These are phyloP conservation scores for Cephus rjabovi DNA, from an alignment of 2,888 invertebrate genomes.

Conservation along the genomic window DNA sequence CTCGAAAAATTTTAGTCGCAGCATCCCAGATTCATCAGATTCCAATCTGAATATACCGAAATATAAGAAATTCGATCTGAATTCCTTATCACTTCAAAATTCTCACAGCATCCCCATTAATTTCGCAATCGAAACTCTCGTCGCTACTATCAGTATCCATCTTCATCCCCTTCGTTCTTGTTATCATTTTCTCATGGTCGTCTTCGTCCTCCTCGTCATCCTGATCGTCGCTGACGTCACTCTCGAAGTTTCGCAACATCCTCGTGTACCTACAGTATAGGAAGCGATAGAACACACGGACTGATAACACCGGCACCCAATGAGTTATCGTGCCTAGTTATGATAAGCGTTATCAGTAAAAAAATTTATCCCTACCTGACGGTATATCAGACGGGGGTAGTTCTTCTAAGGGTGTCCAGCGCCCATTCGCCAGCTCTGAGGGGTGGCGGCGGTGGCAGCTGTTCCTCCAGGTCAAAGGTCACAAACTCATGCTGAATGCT, in stretches of 20 bases:
- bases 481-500: conserved; percentile 75
- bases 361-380: conserved; percentile 48
- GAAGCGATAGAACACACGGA: neutral
- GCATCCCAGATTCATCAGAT: neutral
- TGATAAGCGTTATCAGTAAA: neutral
- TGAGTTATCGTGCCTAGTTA: neutral
- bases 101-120: neutral
- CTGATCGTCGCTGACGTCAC: conserved; percentile 43
- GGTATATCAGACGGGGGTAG: conserved; percentile 67
- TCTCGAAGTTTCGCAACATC: conserved; percentile 55
- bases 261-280: conserved; percentile 50
- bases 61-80: neutral
- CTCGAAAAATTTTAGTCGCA: neutral
- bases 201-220: conserved; percentile 25
- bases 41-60: neutral
- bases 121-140: neutral
- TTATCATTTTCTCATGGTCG: conserved; percentile 14
- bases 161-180: neutral
- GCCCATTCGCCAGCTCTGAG: conserved; percentile 67
- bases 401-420: conserved; percentile 63
- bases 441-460: conserved; percentile 64
- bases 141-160: neutral
- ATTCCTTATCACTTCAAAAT: neutral
- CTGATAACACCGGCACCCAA: no score
- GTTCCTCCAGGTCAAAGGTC: conserved; percentile 76